Percentiles rank a stretch among this genome's conserved stretches.
These are phyloP conservation scores for Antechinus stuartii DNA, from an alignment of 2,113 vertebrate species.

Conservation along the genomic window DNA sequence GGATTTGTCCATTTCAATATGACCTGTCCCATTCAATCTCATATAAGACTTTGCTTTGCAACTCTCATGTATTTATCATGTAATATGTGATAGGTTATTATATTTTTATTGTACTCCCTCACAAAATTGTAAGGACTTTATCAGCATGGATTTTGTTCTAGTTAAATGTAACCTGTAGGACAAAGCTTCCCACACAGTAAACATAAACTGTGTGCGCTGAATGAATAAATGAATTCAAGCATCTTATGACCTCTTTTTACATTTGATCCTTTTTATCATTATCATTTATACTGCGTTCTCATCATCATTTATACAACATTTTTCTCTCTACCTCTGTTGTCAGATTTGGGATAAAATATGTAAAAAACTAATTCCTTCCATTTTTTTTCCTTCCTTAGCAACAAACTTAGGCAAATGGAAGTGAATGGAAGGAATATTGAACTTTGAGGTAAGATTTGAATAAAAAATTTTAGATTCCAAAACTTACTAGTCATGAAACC, in stretches of 20 bases:
- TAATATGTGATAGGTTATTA: neutral
- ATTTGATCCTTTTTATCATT: neutral
- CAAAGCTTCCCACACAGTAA: neutral
- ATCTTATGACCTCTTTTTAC: neutral
- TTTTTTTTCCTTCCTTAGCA: neutral
- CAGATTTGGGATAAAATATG: neutral
- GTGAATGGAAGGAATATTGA: neutral
- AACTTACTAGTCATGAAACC: neutral
- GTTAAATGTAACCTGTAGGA: neutral
- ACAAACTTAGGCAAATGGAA: neutral
- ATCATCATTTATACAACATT: neutral
- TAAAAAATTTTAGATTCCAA: neutral
- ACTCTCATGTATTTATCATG: neutral
- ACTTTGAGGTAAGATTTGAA: neutral
- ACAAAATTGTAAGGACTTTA: neutral
- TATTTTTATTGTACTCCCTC: neutral
- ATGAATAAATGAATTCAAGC: neutral
- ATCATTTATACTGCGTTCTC: neutral
- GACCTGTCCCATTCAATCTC: neutral
- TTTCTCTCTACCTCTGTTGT: neutral
- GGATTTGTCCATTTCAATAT: neutral
- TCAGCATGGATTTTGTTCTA: neutral
- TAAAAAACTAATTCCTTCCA: neutral
- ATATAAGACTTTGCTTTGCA: neutral
- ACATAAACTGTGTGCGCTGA: neutral